phyloP scores from a whole-genome alignment of 2,888 invertebrate species.

The Celastrina argiolus region DNA sequence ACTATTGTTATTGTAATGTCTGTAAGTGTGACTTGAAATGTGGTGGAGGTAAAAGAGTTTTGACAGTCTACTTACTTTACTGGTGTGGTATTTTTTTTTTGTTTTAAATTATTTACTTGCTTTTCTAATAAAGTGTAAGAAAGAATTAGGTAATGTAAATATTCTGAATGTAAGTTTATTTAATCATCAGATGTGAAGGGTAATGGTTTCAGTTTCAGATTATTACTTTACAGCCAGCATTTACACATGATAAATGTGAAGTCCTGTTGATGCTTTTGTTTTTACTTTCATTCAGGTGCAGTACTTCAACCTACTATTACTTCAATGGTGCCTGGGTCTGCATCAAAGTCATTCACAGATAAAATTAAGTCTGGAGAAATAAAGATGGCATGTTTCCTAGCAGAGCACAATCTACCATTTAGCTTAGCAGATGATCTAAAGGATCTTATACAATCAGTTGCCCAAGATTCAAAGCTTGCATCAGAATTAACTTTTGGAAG shows the following conservation, averaged over 20 bases:
- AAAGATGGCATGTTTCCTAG: constrained; percentile 32
- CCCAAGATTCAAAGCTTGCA: constrained; percentile 28
- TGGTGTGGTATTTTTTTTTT: constrained; percentile 21
- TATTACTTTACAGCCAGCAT: no score
- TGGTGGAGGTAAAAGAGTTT: constrained; percentile 28
- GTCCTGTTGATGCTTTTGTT: no score
- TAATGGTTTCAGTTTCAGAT: constrained; percentile 24
- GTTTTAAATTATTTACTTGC: constrained; percentile 25
- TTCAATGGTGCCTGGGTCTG: constrained; percentile 26
- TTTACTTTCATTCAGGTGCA: constrained; percentile 28
- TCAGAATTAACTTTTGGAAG: constrained; percentile 28
- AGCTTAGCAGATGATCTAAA: constrained; percentile 27
- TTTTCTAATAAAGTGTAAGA: constrained; percentile 26
- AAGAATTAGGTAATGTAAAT: constrained; percentile 26
- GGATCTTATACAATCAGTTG: constrained; percentile 26
- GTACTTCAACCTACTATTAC: constrained; percentile 28
- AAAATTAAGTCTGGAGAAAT: constrained; percentile 32
- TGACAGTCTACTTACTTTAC: constrained; percentile 22
- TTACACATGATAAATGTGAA: no score
- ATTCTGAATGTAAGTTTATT: constrained; percentile 23
- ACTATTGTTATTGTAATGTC: constrained; percentile 27
- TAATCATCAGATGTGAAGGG: constrained; percentile 27
- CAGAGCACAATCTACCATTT: constrained; percentile 30
- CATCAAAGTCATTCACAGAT: constrained; percentile 29
- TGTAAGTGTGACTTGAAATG: constrained; percentile 29